Percentiles rank a stretch among this genome's conserved stretches.
Evolutionary conservation across 2,797 vertebrate species (phyloP).

Genomic region (Bradypodion pumilum): DNA sequence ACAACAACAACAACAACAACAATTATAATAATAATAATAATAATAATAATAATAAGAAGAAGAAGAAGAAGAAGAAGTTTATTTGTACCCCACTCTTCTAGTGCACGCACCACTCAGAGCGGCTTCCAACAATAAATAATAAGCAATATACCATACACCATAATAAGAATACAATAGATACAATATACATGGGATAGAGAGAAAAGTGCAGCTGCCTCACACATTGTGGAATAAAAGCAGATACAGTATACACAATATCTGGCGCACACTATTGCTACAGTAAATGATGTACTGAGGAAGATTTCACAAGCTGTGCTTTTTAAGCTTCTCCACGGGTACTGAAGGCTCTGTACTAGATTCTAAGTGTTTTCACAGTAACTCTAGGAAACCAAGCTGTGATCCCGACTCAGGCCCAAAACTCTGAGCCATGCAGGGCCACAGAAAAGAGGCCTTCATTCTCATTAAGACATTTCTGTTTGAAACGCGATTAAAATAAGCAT

Average conservation of each 20-base stretch:
- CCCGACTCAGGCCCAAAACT: slow-evolving; percentile 52
- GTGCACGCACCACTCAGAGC: too few species aligned
- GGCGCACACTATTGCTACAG: neutral
- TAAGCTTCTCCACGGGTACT: slow-evolving; percentile 49
- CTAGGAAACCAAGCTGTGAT: slow-evolving; percentile 41
- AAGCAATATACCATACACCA: too few species aligned
- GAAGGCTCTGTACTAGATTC: slow-evolving; percentile 36
- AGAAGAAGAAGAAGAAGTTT: too few species aligned
- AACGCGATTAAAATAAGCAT: slow-evolving; percentile 76
- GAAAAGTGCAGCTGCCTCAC: neutral
- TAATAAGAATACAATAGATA: too few species aligned
- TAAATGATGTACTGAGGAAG: neutral
- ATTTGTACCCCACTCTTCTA: too few species aligned
- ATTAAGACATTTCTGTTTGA: slow-evolving; percentile 61
- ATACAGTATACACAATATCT: too few species aligned
- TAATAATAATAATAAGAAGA: too few species aligned
- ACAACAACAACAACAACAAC: too few species aligned
- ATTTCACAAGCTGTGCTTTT: slow-evolving; percentile 71
- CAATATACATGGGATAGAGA: neutral
- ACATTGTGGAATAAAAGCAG: neutral
- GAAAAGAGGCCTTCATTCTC: slow-evolving; percentile 56
- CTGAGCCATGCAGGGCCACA: slow-evolving; percentile 41
- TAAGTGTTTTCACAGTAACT: slow-evolving; percentile 24
- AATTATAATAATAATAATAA: too few species aligned
- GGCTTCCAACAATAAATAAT: too few species aligned